Conservation (phyloP, 2,797 vertebrate genomes). For the Valencia hispanica region DNA sequence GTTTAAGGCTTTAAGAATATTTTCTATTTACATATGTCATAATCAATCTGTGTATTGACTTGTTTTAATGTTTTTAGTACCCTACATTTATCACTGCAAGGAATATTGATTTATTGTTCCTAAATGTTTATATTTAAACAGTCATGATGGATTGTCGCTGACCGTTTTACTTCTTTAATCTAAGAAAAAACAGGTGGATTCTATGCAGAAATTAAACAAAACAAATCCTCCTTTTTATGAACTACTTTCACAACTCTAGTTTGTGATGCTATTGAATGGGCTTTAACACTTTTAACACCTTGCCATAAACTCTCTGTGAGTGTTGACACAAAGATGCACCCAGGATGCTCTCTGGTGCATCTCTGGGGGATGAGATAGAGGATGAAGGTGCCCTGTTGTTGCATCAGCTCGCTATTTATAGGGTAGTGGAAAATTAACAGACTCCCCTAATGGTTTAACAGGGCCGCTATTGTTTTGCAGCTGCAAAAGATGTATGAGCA, state of each 20-base stretch:
- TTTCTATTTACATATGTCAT: too few species aligned
- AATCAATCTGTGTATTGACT: neutral
- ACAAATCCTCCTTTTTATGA: neutral
- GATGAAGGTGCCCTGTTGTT: conserved; percentile 37
- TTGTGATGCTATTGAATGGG: neutral
- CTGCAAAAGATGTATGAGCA: conserved; percentile 32
- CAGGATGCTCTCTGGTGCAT: conserved; percentile 30
- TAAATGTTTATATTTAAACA: neutral
- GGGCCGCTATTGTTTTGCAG: conserved; percentile 27
- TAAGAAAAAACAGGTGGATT: neutral
- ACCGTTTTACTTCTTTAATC: conserved; percentile 3
- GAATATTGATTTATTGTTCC: neutral
- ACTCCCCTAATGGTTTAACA: conserved; percentile 33
- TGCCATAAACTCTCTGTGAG: conserved; percentile 17
- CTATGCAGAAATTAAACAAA: neutral
- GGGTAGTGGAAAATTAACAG: conserved; percentile 33
- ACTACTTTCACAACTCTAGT: neutral
- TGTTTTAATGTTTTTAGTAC: neutral
- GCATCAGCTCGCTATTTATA: conserved; percentile 45
- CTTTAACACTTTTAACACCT: conserved; percentile 18
- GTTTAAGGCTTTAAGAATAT: neutral
- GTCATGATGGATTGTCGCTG: conserved; percentile 9
- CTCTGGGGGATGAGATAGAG: conserved; percentile 23
- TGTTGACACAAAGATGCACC: conserved; percentile 41
- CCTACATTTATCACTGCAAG: neutral